A percentile compares a stretch with the other conserved stretches of the same genome.
phyloP scores from a whole-genome alignment of 2,113 vertebrate genomes.

The Macaca fascicularis region T2T-MFA8v1.1 NC_088378.1:56453001-56453500 shows the following conservation, averaged over 20 bases:
- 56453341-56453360: too few species aligned
- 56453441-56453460: too few species aligned
- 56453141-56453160: constrained; percentile 14
- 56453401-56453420: too few species aligned
- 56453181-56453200: not conserved
- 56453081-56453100: not conserved
- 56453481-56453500: too few species aligned
- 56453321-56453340: too few species aligned
- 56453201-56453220: not conserved
- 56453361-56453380: too few species aligned
- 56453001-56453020: not conserved
- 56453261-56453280: not conserved
- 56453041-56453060: not conserved
- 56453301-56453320: not conserved
- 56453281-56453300: constrained; percentile 43
- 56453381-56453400: too few species aligned
- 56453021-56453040: not conserved
- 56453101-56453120: not conserved
- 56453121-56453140: not conserved
- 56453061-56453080: not conserved
- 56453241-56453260: not conserved
- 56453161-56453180: not conserved
- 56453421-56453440: too few species aligned
- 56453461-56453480: too few species aligned
- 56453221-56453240: not conserved